These are phyloP conservation scores for Potorous gilbertii DNA, from an alignment of 2,797 vertebrate species.

Conservation along the genomic window DNA sequence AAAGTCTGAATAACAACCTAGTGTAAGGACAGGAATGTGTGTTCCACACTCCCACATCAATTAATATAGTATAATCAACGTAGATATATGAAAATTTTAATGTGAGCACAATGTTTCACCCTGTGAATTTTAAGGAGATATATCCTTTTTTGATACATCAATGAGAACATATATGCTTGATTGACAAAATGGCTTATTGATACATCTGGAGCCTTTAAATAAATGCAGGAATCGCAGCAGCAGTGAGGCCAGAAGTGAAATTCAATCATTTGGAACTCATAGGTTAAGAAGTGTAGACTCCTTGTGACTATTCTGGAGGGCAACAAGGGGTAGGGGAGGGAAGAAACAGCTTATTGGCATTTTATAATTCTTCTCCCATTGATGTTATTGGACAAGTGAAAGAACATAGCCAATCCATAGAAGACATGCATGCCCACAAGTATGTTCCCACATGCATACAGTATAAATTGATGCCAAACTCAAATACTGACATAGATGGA, in stretches of 20 bases:
- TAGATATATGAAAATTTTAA: no score
- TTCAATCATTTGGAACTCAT: background rate
- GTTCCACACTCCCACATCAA: background rate
- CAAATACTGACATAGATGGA: no score
- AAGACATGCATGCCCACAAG: background rate
- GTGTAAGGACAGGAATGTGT: background rate
- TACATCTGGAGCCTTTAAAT: background rate
- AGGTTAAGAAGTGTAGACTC: background rate
- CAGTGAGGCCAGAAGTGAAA: background rate
- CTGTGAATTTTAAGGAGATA: no score
- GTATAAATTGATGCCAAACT: no score
- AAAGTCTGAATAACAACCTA: background rate
- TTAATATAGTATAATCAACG: background rate
- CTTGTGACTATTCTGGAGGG: background rate
- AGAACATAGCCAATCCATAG: background rate
- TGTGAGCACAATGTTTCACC: no score
- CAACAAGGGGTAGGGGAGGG: background rate
- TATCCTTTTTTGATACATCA: background rate
- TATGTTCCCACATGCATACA: no score
- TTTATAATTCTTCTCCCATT: background rate
- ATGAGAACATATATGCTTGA: background rate
- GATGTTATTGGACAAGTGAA: background rate
- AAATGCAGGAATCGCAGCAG: no score
- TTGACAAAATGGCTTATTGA: background rate
- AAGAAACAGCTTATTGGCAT: background rate